Base-by-base conservation (phyloP, 2,797 vertebrate genomes). In the Muscicapa comitata region DNA sequence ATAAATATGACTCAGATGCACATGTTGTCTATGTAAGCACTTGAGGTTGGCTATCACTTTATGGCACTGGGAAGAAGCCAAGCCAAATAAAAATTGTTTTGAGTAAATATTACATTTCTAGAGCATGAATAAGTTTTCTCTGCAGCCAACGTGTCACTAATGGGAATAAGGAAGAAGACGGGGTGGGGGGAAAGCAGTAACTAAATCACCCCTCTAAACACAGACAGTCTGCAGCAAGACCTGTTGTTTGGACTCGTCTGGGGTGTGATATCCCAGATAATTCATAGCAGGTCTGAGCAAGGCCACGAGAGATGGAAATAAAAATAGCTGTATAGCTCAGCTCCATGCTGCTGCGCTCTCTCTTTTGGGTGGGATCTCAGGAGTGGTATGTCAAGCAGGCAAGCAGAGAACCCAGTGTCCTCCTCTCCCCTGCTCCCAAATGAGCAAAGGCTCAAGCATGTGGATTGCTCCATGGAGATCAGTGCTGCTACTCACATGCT, bases 1-100 rank as follows among this genome's bases (percentile, higher is more conserved):
- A 97, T 97, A 96, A 97, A 95, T 95, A 95, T 96, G 97, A 97
- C 96, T 97, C 97, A 97, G 94, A 96, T 85, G 93, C 93, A 94
- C 94, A 94, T 80, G 94, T 94, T 96, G 96, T 96, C 97, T 96
- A 79, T 94, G 72, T 95, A 95, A 95, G 88, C 93, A 96, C 84
- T 90, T 88, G 91, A 65, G 91, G 88, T 70, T 97, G 96, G 96
- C 96, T 97, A 95, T 96, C 94, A 90, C 87, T 97, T 95, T 92
- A 96, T 78, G 87, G 93, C 95, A 94, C 94, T 72, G 95, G 90
- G 91, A 93, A 72, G 81, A 95, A 93, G 97, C 97, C 97, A 98
- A 98, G 88, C 81, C 97, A 97, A 97, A 97, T 96, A 97, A 96
- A 96, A 96, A 95, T 89, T 85, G 95, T 82, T 96, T 95, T 97